Base-by-base conservation (phyloP, 2,113 vertebrate species). In the Ursus arctos region DNA sequence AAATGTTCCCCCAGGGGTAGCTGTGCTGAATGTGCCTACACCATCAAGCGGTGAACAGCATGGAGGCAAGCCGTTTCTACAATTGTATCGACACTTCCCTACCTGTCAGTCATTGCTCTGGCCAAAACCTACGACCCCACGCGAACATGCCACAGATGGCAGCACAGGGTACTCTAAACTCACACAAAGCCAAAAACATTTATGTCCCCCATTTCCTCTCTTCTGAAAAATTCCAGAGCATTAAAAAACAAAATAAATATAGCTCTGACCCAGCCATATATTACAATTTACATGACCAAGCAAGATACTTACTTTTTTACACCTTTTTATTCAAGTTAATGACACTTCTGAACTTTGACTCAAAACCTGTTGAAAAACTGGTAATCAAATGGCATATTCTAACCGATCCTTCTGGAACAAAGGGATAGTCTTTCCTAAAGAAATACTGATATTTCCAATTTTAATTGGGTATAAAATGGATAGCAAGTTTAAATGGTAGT, bases 281-380 rank as follows among this genome's bases (percentile, higher is more conserved):
- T 22, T 21, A 65, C 7, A 57, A n/a, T 65, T 57, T 13, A 55
- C 33, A 26, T 63, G 24, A 40, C 47, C 80, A 94, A 76, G 31
- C 6, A 79, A 59, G 51, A 24, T 1, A 26, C 47, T 28, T 24
- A 28, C 40, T 85, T 74, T 26, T 22, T 88, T 55, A 71, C 14
- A 22, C 16, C 6, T 24, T 90, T 91, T 71, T 21, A 82, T 53
- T 63, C 12, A 28, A 13, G 9, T 80, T 83, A 67, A 79, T 67
- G 21, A 79, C 22, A 81, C 10, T 95, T 92, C 33, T 51, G 21
- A 91, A 96, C 43, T 74, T 88, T 80, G 7, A 55, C 67, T 59
- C 61, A 51, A 93, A 79, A 72, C 12, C 18, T 55, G 12, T 2
- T n/a, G 49, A 40, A 96, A 51, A 74, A 61, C 22, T 88, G 49